Conservation (phyloP, 2,113 vertebrate species). For the Conger conger region DNA sequence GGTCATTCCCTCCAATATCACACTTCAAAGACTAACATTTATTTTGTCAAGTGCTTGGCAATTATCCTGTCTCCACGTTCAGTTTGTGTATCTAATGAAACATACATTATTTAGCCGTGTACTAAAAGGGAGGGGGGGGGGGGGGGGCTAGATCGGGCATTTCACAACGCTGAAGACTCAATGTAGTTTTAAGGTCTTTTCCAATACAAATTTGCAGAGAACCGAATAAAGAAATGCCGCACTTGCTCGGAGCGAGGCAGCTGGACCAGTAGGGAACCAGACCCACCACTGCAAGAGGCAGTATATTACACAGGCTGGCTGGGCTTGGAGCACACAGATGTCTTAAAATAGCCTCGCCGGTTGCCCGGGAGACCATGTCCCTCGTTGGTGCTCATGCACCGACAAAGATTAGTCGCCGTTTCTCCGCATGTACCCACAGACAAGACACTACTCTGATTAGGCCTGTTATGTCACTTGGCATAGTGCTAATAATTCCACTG, state of each 20-base stretch:
- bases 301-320: slow-evolving; percentile 45
- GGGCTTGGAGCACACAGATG: slow-evolving; percentile 31
- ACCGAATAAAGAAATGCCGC: neutral
- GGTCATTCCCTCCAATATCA: neutral
- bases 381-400: slow-evolving; percentile 51
- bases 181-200: neutral
- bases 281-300: neutral
- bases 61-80: slow-evolving; percentile 6
- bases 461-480: slow-evolving; percentile 10
- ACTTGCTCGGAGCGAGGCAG: neutral
- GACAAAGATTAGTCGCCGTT: neutral
- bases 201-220: neutral
- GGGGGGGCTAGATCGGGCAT: no score
- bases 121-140: neutral
- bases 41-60: neutral
- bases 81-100: neutral
- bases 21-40: neutral
- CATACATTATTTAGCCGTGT: neutral
- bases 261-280: neutral
- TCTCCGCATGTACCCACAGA: slow-evolving; percentile 38
- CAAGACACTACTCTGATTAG: slow-evolving; percentile 16
- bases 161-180: neutral
- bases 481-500: slow-evolving; percentile 13
- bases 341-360: slow-evolving; percentile 69
- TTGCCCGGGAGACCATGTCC: slow-evolving; percentile 67